A percentile compares a stretch with the other conserved stretches of the same genome.
Conservation (phyloP, 92 coral and sea anemone species). For the Pocillopora meandrina region DNA sequence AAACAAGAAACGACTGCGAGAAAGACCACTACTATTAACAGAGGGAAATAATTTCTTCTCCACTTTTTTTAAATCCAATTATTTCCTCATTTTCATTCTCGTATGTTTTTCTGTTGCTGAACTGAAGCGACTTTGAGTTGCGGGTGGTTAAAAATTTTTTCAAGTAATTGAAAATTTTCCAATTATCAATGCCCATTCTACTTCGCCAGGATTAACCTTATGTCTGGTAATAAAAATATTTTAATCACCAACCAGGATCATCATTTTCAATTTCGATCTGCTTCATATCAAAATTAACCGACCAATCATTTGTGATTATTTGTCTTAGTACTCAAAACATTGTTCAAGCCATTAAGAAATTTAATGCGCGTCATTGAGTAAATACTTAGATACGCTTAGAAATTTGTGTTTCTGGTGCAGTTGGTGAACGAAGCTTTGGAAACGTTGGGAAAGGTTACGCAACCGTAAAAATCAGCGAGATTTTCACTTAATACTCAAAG, state of each 20-base stretch:
- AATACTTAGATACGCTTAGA: constrained; percentile 14
- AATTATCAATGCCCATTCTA: no score
- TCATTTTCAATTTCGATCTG: neutral
- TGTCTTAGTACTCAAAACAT: neutral
- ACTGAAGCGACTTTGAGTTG: no score
- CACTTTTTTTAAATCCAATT: no score
- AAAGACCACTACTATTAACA: no score
- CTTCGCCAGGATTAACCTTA: no score
- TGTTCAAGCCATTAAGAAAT: constrained; percentile 27
- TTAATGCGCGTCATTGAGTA: neutral
- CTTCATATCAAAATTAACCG: neutral
- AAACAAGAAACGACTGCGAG: no score
- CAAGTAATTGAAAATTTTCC: no score
- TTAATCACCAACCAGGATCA: neutral
- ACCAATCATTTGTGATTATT: constrained; percentile 12
- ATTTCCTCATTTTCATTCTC: no score
- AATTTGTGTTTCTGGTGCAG: neutral
- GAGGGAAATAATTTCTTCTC: no score
- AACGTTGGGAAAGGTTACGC: constrained; percentile 2
- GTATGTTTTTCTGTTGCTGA: no score
- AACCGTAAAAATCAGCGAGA: constrained; percentile 5
- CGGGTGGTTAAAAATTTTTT: no score
- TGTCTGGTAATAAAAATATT: neutral
- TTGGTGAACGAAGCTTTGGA: constrained; percentile 17
- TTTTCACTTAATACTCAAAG: neutral